A percentile compares a stretch with the other conserved stretches of the same genome.
Evolutionary conservation across 2,888 invertebrate genomes (phyloP).

Genomic region (Poecilobothrus nobilitatus): DNA sequence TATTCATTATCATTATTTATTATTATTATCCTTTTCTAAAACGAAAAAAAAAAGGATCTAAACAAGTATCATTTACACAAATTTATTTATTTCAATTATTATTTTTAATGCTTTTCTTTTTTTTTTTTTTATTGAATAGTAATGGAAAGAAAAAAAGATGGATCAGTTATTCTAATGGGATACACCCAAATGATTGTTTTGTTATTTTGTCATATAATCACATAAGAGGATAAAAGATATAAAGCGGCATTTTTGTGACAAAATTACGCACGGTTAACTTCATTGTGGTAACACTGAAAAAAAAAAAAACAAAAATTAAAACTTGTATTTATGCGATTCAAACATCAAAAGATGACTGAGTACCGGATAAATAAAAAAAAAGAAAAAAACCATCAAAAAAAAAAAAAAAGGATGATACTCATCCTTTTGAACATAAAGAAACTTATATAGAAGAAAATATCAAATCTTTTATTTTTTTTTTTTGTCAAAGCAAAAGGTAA

Average conservation of each 20-base stretch:
- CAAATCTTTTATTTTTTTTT: too few relatives aligned
- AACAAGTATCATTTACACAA: conserved; percentile 2
- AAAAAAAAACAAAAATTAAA: not conserved
- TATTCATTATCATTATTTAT: too few relatives aligned
- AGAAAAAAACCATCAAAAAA: too few relatives aligned
- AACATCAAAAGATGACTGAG: too few relatives aligned
- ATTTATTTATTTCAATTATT: too few relatives aligned
- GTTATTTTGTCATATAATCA: not conserved
- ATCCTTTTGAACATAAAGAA: conserved; percentile 19
- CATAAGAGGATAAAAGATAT: conserved; percentile 14
- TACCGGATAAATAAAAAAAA: too few relatives aligned
- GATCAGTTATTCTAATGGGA: not conserved
- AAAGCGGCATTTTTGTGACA: conserved; percentile 30
- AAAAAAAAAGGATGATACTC: too few relatives aligned
- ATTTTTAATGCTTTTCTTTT: not conserved
- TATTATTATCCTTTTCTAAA: too few relatives aligned
- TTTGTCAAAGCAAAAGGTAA: too few relatives aligned
- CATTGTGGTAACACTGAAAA: conserved; percentile 26
- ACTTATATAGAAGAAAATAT: too few relatives aligned
- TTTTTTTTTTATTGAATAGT: not conserved
- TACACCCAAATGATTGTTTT: not conserved
- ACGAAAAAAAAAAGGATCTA: too few relatives aligned
- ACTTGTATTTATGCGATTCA: conserved; percentile 7
- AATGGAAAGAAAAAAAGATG: not conserved
- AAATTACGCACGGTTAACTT: conserved; percentile 38